Base-by-base conservation (phyloP, 2,888 invertebrate genomes). In the Endotricha flammealis region DNA sequence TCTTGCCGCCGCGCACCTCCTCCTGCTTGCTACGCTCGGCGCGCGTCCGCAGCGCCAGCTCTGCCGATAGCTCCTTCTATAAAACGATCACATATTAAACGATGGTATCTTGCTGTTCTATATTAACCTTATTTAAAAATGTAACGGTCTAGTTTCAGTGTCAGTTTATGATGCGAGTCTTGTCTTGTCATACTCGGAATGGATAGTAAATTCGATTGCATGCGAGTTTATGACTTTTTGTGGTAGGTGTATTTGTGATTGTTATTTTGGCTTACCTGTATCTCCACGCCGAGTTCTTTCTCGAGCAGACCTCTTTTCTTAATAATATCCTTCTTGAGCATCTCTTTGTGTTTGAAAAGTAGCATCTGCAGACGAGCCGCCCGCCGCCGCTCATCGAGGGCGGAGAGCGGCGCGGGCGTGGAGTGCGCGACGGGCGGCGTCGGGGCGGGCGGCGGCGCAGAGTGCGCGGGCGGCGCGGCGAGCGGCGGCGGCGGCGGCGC, bases 241-340 rank as follows among this genome's bases (percentile, higher is more conserved):
- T n/a, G n/a, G n/a, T n/a, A n/a, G n/a, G n/a, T n/a, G n/a, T n/a
- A n/a, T n/a, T n/a, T n/a, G n/a, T n/a, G n/a, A n/a, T n/a, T n/a
- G 4, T 11, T 31, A 1, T 20, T 4, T 12, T 4, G 8, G 39
- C 40, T 24, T 44, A 91, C 92, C 91, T 95, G 95, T 65, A 98
- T 96, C 70, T 97, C 95, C 45, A 93, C 92, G 58, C 95, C 95
- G 39, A 98, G 88, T 69, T 95, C 95, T 57, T 95, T 94, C 65
- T 97, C 96, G 37, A 98, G 89, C 9, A 95, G 80, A 1, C 94
- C 94, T 49, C 98, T 88, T 67, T 97, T 97, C 61, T 96, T 93
- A 44, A 97, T 89, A 47, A 98, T 98, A 60, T 97, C 97, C 64
- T 95, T 97, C 74, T 97, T 97, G 30, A 98, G 90, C 53, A 93